Evolutionary conservation across 1,140 invertebrate species (phyloP), one percentile per base, ranked within the genome.

Genomic region (Fopius arisanus): DNA sequence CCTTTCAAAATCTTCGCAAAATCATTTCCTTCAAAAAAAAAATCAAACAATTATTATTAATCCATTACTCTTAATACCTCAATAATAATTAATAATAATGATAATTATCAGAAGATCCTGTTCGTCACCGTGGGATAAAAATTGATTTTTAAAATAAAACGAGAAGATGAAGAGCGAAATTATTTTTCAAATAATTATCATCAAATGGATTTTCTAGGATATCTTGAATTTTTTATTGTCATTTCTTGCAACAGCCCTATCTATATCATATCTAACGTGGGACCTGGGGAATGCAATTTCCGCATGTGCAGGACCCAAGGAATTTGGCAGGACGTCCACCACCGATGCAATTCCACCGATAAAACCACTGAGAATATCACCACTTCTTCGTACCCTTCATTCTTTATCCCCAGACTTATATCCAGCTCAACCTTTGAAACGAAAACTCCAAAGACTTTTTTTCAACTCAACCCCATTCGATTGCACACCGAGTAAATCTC

Each of bases 391-490:
- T 48, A 12, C 16, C 43, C 43, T 48, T 19, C 43, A 48, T 48
- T 48, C 16, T 48, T 48, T 48, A 48, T 48, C 43, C 43, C 43
- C 16, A 12, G 16, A 19, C 43, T 48, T 48, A 48, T 48, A 48
- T 48, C 28, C 31, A 43, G 74, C 62, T 37, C 59, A 68, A 69
- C 48, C 68, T 65, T 75, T 75, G 70, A 33, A 41, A 66, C 59
- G 63, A 72, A 62, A 41, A 66, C 29, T 59, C 59, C 33, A 16
- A 51, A 7, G 26, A n/a, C 23, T 41, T n/a, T 69, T 16, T 69
- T 37, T 51, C 10, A 7, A 28, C 26, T 48, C 33, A 9, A 51
- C 23, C 21, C 48, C 33, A 40, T 72, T 72, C 65, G 31, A 43
- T 72, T 72, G 43, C 43, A 19, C 43, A 48, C 43, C 43, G 14